Percentiles rank a stretch among this genome's conserved stretches.
Conservation (phyloP, 35 echinoderm and acorn worm genomes). For the Strongylocentrotus purpuratus region DNA sequence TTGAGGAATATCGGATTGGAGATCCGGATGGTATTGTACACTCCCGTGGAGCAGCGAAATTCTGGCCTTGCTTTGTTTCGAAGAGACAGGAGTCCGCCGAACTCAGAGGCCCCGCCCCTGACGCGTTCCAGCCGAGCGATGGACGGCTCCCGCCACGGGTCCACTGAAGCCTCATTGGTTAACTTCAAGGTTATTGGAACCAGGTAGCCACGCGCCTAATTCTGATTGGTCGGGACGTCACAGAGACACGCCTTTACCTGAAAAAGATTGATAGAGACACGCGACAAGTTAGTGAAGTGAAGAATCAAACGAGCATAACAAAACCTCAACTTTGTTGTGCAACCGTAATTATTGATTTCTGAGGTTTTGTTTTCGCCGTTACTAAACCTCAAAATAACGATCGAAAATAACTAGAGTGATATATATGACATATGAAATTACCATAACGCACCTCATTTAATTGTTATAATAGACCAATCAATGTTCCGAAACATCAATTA, state of each 20-base stretch:
- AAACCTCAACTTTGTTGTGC: not conserved
- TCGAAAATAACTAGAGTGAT: not conserved
- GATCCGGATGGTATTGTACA: not conserved
- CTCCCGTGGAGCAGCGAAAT: not conserved
- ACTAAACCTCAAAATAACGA: not conserved
- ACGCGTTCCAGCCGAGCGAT: not conserved
- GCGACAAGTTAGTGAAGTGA: conserved; percentile 28
- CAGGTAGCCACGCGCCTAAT: conserved; percentile 21
- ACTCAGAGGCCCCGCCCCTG: not conserved
- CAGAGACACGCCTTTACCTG: conserved; percentile 29
- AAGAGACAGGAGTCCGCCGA: not conserved
- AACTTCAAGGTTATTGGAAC: conserved; percentile 15
- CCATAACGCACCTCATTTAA: not conserved
- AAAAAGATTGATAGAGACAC: conserved; percentile 43
- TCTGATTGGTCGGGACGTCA: conserved; percentile 20
- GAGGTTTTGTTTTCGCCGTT: not conserved
- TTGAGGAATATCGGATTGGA: not conserved
- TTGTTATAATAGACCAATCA: not conserved
- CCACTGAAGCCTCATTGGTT: not conserved
- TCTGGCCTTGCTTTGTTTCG: conserved; percentile 22
- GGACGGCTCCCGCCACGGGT: not conserved
- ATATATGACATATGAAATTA: conserved; percentile 19
- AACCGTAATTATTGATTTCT: conserved; percentile 12
- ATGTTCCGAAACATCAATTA: not conserved
- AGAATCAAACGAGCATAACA: not conserved